phyloP scores from a whole-genome alignment of 2,888 invertebrate genomes.

The Tinea trinotella region DNA sequence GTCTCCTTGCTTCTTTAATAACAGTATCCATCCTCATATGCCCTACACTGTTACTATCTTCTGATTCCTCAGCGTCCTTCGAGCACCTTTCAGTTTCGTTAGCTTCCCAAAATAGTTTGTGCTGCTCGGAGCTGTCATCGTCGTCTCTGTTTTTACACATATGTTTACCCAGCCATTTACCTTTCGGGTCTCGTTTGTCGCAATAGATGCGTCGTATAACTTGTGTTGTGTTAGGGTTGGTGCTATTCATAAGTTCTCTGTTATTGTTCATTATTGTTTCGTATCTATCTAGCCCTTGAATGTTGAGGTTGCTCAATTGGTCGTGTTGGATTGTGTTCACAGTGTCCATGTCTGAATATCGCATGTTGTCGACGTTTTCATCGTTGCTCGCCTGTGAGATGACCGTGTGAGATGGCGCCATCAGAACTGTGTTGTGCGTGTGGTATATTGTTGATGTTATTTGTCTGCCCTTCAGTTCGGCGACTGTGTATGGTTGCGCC shows the following conservation, averaged over 20 bases:
- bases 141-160: slow-evolving; percentile 27
- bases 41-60: slow-evolving; percentile 52
- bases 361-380: slow-evolving; percentile 35
- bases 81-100: slow-evolving; percentile 64
- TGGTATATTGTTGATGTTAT: slow-evolving; percentile 60
- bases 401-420: slow-evolving; percentile 52
- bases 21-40: slow-evolving; percentile 61
- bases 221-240: slow-evolving; percentile 45
- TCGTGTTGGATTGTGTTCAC: slow-evolving; percentile 28
- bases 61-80: slow-evolving; percentile 56
- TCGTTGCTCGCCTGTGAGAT: slow-evolving; percentile 53
- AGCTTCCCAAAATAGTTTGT: slow-evolving; percentile 62
- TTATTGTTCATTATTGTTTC: too few relatives aligned
- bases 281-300: too few relatives aligned
- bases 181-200: slow-evolving; percentile 29
- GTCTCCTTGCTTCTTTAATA: slow-evolving; percentile 53
- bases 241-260: slow-evolving; percentile 45
- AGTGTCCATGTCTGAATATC: slow-evolving; percentile 48
- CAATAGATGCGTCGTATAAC: slow-evolving; percentile 57
- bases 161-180: not conserved
- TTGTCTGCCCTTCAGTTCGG: slow-evolving; percentile 49
- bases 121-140: slow-evolving; percentile 29
- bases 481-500: slow-evolving; percentile 48
- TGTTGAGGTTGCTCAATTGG: slow-evolving; percentile 42
- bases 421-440: slow-evolving; percentile 48